phyloP scores from a whole-genome alignment of 2,797 vertebrate genomes.

The Apogon talboti region DNA sequence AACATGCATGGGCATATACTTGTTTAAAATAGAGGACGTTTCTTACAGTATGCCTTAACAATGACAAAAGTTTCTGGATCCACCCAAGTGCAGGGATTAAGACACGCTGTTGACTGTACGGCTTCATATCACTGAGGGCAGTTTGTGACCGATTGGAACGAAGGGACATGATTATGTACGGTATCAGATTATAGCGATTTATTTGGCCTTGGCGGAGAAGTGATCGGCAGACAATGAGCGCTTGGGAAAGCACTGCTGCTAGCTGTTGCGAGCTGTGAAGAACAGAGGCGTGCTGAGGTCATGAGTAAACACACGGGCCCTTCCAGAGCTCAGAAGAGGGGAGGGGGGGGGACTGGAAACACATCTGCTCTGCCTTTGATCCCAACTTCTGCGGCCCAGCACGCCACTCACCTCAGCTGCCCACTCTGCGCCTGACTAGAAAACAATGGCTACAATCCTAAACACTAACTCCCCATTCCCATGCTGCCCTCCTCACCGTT shows the following conservation, averaged over 20 bases:
- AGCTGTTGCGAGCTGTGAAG: conserved; percentile 74
- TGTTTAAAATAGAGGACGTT: conserved; percentile 62
- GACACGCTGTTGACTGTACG: conserved; percentile 53
- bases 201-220: conserved; percentile 41
- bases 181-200: conserved; percentile 26
- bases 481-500: conserved; percentile 65
- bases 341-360: conserved; percentile 78
- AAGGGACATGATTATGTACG: conserved; percentile 13
- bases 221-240: conserved; percentile 54
- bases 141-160: conserved; percentile 20
- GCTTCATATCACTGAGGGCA: conserved; percentile 33
- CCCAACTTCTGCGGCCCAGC: conserved; percentile 81
- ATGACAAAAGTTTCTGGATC: conserved; percentile 59
- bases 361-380: conserved; percentile 86
- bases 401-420: conserved; percentile 80
- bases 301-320: conserved; percentile 77
- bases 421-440: conserved; percentile 78
- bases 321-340: conserved; percentile 69
- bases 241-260: conserved; percentile 72
- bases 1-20: conserved; percentile 76
- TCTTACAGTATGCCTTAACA: conserved; percentile 59
- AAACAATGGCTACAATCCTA: conserved; percentile 75
- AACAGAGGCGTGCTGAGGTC: conserved; percentile 80
- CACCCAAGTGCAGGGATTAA: conserved; percentile 63
- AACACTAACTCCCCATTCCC: conserved; percentile 73